These are phyloP conservation scores for Perdita meconis DNA, from an alignment of 2,888 invertebrate genomes.

Conservation along the genomic window DNA sequence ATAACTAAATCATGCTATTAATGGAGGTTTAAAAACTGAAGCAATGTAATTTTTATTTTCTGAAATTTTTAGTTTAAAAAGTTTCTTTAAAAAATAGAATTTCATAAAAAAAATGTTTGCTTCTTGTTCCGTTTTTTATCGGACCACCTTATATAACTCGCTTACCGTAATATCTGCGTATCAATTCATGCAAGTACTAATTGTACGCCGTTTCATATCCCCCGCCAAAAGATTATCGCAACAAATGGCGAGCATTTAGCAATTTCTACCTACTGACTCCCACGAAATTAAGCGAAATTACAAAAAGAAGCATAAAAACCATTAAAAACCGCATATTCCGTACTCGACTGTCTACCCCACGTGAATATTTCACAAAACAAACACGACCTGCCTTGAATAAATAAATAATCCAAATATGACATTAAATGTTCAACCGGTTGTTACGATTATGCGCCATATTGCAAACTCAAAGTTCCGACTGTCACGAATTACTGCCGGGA, in stretches of 20 bases:
- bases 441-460: not conserved
- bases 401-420: conserved; percentile 1
- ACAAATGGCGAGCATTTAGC: not conserved
- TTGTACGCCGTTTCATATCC: conserved; percentile 9
- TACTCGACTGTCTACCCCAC: not conserved
- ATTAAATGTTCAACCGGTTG: not conserved
- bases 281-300: not conserved
- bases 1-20: no score
- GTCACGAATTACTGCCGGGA: no score
- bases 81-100: no score
- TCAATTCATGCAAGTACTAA: no score
- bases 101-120: no score
- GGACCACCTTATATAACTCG: no score
- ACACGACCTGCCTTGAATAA: not conserved
- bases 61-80: no score
- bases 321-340: not conserved
- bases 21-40: no score
- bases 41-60: no score
- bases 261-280: not conserved
- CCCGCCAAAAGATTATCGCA: not conserved
- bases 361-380: not conserved
- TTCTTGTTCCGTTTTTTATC: no score
- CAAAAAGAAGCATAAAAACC: not conserved
- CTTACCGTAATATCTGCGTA: no score
- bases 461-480: no score